A percentile compares a stretch with the other conserved stretches of the same genome.
Conservation (phyloP, 2,888 invertebrate genomes). For the Eubasilissa splendida region DNA sequence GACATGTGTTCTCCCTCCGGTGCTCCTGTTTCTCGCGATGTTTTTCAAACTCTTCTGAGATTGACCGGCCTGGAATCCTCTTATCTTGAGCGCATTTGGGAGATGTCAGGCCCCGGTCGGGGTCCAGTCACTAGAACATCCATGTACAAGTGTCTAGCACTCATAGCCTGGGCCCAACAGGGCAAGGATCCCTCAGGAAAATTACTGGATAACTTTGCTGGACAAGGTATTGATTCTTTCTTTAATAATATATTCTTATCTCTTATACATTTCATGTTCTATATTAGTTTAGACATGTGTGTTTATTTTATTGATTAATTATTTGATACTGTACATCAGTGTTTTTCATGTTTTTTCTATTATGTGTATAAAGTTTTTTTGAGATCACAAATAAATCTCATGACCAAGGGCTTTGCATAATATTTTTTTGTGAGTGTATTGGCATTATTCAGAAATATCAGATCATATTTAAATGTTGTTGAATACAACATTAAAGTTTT, state of each 20-base stretch:
- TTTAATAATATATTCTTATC: neutral
- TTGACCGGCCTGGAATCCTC: constrained; percentile 69
- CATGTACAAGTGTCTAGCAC: constrained; percentile 73
- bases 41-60: constrained; percentile 71
- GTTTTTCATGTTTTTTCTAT: too few species aligned
- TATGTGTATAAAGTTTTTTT: too few species aligned
- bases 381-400: too few species aligned
- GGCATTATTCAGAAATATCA: too few species aligned
- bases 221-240: constrained; percentile 62
- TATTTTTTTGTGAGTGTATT: too few species aligned
- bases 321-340: too few species aligned
- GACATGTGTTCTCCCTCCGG: constrained; percentile 72
- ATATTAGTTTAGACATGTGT: neutral
- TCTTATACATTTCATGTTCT: neutral
- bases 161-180: constrained; percentile 74
- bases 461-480: too few species aligned
- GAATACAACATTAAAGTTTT: too few species aligned
- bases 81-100: constrained; percentile 72
- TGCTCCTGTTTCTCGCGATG: constrained; percentile 70
- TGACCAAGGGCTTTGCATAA: too few species aligned
- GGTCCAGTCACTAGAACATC: constrained; percentile 70
- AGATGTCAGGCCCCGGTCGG: constrained; percentile 69
- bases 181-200: constrained; percentile 72
- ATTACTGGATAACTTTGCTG: constrained; percentile 70
- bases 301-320: neutral